A percentile compares a stretch with the other conserved stretches of the same genome.
phyloP scores from a whole-genome alignment of 1,140 invertebrate genomes.

The Drosophila pruinosa region DNA sequence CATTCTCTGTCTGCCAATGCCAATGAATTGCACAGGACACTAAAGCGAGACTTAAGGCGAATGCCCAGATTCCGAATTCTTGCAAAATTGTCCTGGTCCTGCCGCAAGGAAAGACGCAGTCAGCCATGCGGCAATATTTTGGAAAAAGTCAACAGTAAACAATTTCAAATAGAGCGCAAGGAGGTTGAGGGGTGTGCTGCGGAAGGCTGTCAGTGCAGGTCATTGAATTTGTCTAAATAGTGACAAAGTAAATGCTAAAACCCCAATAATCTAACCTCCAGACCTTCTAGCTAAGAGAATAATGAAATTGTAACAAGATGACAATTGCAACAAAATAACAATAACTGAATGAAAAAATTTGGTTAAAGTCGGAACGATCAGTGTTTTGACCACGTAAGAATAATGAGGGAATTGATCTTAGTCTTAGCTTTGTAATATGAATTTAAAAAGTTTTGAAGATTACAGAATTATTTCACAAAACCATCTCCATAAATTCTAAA shows the following conservation, averaged over 20 bases:
- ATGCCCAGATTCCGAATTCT: not conserved
- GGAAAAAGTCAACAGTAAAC: constrained; percentile 74
- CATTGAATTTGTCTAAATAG: constrained; percentile 63
- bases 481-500: not conserved
- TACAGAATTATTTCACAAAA: no score
- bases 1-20: constrained; percentile 44
- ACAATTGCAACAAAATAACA: constrained; percentile 61
- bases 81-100: constrained; percentile 13
- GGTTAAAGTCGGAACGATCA: not conserved
- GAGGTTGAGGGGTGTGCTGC: not conserved
- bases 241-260: constrained; percentile 70
- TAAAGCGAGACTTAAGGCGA: constrained; percentile 2
- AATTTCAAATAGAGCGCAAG: constrained; percentile 28
- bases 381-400: not conserved
- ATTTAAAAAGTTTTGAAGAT: not conserved
- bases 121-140: constrained; percentile 77
- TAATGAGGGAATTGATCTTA: not conserved
- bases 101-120: constrained; percentile 60
- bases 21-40: constrained; percentile 48
- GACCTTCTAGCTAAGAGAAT: constrained; percentile 18
- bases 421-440: not conserved
- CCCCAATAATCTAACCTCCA: constrained; percentile 38
- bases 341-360: not conserved
- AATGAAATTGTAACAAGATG: constrained; percentile 41
- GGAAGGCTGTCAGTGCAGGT: constrained; percentile 2